Conservation (phyloP, 2,797 vertebrate genomes). For the Chaunax sp. region DNA sequence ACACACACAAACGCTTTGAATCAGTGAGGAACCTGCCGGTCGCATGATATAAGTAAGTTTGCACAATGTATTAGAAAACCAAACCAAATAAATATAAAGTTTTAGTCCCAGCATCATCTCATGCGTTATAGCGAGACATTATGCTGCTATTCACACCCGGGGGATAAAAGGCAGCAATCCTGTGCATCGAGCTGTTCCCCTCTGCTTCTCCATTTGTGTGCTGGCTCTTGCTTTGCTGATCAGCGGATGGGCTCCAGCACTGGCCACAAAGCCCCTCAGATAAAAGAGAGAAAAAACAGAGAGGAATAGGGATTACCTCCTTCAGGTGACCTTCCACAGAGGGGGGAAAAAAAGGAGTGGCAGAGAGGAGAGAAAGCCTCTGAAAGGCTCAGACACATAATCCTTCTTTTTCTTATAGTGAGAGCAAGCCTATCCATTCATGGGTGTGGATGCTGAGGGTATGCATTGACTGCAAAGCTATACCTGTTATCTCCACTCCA, state of each 20-base stretch:
- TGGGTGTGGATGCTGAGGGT: slow-evolving; percentile 55
- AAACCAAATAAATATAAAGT: slow-evolving; percentile 59
- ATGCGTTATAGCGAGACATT: slow-evolving; percentile 57
- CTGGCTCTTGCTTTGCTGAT: slow-evolving; percentile 64
- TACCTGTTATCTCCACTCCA: slow-evolving; percentile 61
- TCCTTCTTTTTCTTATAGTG: slow-evolving; percentile 68
- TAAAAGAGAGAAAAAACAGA: slow-evolving; percentile 71
- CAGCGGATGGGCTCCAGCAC: slow-evolving; percentile 61
- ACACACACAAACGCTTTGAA: slow-evolving; percentile 37
- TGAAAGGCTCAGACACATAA: slow-evolving; percentile 75
- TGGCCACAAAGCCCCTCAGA: slow-evolving; percentile 73
- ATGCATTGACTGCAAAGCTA: slow-evolving; percentile 55
- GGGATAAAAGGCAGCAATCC: slow-evolving; percentile 76
- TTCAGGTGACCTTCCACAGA: slow-evolving; percentile 81
- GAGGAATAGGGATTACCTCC: slow-evolving; percentile 80
- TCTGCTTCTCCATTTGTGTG: slow-evolving; percentile 55
- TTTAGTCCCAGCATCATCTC: slow-evolving; percentile 37
- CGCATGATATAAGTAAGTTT: slow-evolving; percentile 62
- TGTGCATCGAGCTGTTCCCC: slow-evolving; percentile 59
- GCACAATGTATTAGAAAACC: slow-evolving; percentile 63
- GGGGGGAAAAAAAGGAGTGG: slow-evolving; percentile 43
- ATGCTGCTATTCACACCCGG: slow-evolving; percentile 71
- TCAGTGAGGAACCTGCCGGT: slow-evolving; percentile 45
- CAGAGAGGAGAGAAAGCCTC: slow-evolving; percentile 55
- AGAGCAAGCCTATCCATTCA: slow-evolving; percentile 57